These are phyloP conservation scores for Glaucopsyche alexis DNA, from an alignment of 2,888 invertebrate genomes.

Conservation along the genomic window DNA sequence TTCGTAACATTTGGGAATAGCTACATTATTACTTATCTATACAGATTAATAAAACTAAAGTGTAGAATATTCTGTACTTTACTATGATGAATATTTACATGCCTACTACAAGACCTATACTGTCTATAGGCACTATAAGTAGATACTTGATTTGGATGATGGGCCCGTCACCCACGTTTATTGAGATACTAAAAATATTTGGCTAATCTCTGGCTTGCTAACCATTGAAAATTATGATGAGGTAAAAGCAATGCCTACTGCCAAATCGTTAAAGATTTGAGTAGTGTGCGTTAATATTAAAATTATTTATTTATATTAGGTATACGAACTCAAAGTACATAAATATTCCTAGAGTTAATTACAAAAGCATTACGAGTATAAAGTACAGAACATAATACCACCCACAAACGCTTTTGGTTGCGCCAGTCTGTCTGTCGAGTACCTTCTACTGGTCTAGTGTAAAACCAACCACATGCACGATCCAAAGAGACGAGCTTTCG, in stretches of 20 bases:
- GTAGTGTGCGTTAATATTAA: conserved; percentile 12
- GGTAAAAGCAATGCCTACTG: not conserved
- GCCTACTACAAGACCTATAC: not conserved
- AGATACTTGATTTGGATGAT: not conserved
- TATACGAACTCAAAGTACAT: not conserved
- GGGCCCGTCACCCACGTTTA: not conserved
- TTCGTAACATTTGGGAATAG: not conserved
- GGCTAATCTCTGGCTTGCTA: not conserved
- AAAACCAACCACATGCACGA: conserved; percentile 57
- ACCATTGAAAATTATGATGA: not conserved
- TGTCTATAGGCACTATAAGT: conserved; percentile 3
- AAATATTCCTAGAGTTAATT: not conserved
- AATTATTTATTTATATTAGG: not conserved
- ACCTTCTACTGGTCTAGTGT: conserved; percentile 44
- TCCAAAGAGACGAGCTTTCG: conserved; percentile 56
- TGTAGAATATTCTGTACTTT: conserved; percentile 26
- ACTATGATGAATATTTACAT: conserved; percentile 20
- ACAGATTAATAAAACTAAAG: conserved; percentile 4
- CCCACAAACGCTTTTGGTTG: conserved; percentile 43
- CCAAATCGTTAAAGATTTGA: not conserved
- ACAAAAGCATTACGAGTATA: conserved; percentile 30
- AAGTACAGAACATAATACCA: conserved; percentile 41
- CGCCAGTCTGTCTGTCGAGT: conserved; percentile 51
- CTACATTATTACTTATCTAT: not conserved
- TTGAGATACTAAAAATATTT: not conserved